Evolutionary conservation across 2,797 vertebrate genomes (phyloP).

Genomic region (Melanotaenia maccullochi): DNA sequence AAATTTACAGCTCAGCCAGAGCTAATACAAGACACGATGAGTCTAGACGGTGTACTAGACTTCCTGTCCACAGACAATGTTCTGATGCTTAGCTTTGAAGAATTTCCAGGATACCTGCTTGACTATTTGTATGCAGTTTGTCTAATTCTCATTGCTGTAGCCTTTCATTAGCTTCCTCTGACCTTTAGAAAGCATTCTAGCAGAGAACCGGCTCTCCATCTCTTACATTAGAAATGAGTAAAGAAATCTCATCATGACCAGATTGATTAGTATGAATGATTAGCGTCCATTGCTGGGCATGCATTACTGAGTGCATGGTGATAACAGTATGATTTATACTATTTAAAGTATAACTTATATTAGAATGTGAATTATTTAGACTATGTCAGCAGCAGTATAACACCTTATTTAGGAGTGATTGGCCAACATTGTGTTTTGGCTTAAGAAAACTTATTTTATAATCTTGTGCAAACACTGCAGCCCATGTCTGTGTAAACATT

Average conservation of each 20-base stretch:
- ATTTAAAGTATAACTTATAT: constrained; percentile 6
- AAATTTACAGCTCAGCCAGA: neutral
- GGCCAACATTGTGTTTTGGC: neutral
- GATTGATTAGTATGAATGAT: constrained; percentile 5
- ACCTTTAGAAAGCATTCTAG: neutral
- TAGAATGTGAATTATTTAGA: constrained; percentile 15
- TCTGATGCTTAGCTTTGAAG: too few species aligned
- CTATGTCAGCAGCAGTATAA: neutral
- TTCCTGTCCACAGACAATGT: neutral
- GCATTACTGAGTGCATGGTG: neutral
- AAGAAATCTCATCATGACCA: neutral
- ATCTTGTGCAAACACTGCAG: neutral
- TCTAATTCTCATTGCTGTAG: neutral
- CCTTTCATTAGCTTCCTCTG: neutral
- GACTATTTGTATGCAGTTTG: neutral
- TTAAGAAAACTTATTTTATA: neutral
- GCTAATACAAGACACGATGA: neutral
- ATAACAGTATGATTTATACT: constrained; percentile 4
- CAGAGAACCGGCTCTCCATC: too few species aligned
- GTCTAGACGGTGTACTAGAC: neutral
- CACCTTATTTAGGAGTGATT: constrained; percentile 1
- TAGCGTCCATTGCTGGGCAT: neutral
- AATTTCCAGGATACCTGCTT: neutral
- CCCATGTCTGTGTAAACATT: neutral
- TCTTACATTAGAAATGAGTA: constrained; percentile 4